These are phyloP conservation scores for Ceratosolen solmsi DNA, from an alignment of 1,140 invertebrate genomes.

Conservation along the genomic window DNA sequence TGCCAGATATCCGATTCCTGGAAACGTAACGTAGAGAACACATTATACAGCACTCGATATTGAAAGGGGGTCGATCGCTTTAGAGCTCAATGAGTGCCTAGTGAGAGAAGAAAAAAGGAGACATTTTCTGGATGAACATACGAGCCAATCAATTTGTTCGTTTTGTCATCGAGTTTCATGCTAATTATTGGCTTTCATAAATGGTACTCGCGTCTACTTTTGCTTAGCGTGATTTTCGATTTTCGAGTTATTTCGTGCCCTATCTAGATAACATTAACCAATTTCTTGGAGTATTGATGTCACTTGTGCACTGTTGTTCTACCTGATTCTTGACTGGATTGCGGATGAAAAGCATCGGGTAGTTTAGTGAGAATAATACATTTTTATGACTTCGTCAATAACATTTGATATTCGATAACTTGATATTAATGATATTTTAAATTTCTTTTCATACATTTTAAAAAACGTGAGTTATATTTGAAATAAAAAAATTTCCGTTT, in stretches of 20 bases:
- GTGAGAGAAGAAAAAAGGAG: background rate
- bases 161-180: background rate
- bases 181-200: background rate
- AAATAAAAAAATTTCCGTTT: too few species aligned
- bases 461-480: too few species aligned
- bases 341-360: too few species aligned
- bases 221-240: background rate
- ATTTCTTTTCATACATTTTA: too few species aligned
- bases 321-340: background rate
- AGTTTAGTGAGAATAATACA: too few species aligned
- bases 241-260: background rate
- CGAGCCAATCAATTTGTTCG: too few species aligned
- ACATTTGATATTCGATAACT: too few species aligned
- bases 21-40: background rate
- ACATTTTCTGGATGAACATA: too few species aligned
- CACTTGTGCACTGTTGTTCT: too few species aligned
- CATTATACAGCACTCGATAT: conserved; percentile 23
- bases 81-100: background rate
- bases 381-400: too few species aligned
- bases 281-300: too few species aligned
- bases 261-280: background rate
- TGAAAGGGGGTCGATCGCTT: background rate
- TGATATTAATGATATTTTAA: too few species aligned
- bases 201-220: background rate
- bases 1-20: background rate